Base-by-base conservation (phyloP, 2,113 vertebrate species). In the Tautogolabrus adspersus region DNA sequence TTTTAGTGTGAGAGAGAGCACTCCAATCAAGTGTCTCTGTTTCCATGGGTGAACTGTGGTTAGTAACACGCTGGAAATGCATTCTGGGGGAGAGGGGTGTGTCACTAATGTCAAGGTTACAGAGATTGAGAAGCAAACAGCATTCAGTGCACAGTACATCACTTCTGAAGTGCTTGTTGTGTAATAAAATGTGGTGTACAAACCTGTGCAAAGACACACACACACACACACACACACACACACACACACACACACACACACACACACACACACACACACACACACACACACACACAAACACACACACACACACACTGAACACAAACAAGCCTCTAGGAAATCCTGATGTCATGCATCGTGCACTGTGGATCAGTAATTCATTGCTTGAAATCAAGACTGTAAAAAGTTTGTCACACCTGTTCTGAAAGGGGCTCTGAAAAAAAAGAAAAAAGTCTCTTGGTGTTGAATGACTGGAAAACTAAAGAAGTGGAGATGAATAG, bases 11-110 rank as follows among this genome's bases (percentile, higher is more conserved):
- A 63, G 62, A 89, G 74, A 88, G 87, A 86, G 89, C 92, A 85
- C 91, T 94, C 67, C 80, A 90, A 86, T 92, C 88, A 90, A 90
- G 89, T 90, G 82, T 82, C 52, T 82, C 70, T 81, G 83, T 87
- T 82, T 91, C 82, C 54, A 77, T 84, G 79, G 85, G 79, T 70
- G 82, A 85, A 87, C 80, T 40, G 61, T 63, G 75, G 72, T 90
- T 67, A 52, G 74, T 79, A 74, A 84, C 81, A 61, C 60, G 57
- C 44, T 70, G 81, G 46, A 91, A 91, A 90, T 91, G 88, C 87
- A 86, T 91, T 87, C 71, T 81, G 76, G 79, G 81, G 81, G 66
- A 84, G 72, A 84, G 85, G 84, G 90, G 81, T 75, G 76, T 84
- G 84, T 55, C 85, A 77, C 73, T 10, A 71, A 75, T 70, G 75